phyloP scores from a whole-genome alignment of 2,888 invertebrate species.

The Polia nebulosa region DNA sequence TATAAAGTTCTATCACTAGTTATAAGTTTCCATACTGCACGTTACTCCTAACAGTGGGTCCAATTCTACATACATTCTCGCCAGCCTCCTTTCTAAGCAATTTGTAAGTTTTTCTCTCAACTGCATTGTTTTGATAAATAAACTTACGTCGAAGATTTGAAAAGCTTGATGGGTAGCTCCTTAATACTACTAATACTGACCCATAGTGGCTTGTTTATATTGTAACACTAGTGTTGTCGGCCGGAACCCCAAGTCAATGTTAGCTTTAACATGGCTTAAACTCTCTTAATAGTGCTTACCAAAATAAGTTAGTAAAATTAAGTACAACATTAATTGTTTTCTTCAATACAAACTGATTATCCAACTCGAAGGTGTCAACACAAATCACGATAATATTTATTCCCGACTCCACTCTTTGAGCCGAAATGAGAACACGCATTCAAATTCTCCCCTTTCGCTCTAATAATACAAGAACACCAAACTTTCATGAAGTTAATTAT shows the following conservation, averaged over 20 bases:
- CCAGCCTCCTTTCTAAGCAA: too few relatives aligned
- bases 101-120: too few relatives aligned
- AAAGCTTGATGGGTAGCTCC: background rate
- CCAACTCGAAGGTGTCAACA: slow-evolving; percentile 19
- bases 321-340: background rate
- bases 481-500: slow-evolving; percentile 53
- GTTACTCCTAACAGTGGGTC: too few relatives aligned
- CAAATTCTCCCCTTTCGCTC: slow-evolving; percentile 25
- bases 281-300: background rate
- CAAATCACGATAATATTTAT: slow-evolving; percentile 28
- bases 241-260: background rate
- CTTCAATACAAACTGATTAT: background rate
- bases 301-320: background rate
- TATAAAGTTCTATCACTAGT: too few relatives aligned
- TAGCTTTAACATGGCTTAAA: slow-evolving; percentile 3
- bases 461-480: slow-evolving; percentile 35
- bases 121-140: too few relatives aligned
- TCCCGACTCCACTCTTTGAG: slow-evolving; percentile 17
- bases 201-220: background rate
- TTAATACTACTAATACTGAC: too few relatives aligned
- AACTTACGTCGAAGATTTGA: background rate
- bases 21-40: too few relatives aligned
- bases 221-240: background rate
- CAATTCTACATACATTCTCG: too few relatives aligned
- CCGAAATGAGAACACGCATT: slow-evolving; percentile 26